These are phyloP conservation scores for Pangasius macronema DNA, from an alignment of 2,797 vertebrate species.

Conservation along the genomic window DNA sequence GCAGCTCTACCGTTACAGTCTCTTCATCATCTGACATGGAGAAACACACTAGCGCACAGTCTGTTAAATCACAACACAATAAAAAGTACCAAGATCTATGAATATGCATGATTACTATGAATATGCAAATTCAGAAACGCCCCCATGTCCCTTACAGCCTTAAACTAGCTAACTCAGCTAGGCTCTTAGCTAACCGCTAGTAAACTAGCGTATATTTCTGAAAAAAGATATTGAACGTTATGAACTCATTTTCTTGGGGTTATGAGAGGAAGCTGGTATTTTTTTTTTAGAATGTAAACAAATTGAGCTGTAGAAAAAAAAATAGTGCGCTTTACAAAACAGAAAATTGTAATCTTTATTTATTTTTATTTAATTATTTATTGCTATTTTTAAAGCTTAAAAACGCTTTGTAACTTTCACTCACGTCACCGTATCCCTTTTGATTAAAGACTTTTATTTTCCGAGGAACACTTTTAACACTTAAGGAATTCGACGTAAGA, in stretches of 20 bases:
- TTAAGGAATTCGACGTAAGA: background rate
- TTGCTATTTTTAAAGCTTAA: background rate
- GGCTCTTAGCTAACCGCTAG: background rate
- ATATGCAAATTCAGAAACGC: background rate
- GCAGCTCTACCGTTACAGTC: background rate
- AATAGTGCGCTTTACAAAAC: too few relatives aligned
- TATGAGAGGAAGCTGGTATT: too few relatives aligned
- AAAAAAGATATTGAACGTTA: background rate
- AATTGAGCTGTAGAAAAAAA: background rate
- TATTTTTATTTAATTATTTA: background rate
- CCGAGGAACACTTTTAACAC: background rate
- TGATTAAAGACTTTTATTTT: background rate
- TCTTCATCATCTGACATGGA: background rate
- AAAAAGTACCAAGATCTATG: background rate
- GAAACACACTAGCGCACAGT: too few relatives aligned
- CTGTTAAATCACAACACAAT: background rate
- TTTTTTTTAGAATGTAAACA: background rate
- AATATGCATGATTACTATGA: background rate
- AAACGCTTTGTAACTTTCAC: background rate
- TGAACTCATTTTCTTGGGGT: background rate
- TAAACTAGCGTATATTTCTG: background rate
- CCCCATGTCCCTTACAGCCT: background rate
- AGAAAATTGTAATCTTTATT: background rate
- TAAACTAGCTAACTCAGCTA: background rate
- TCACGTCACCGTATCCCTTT: background rate